A percentile compares a stretch with the other conserved stretches of the same genome.
phyloP scores from a whole-genome alignment of 2,888 invertebrate species.

The Macrosoma leucophasiata region DNA sequence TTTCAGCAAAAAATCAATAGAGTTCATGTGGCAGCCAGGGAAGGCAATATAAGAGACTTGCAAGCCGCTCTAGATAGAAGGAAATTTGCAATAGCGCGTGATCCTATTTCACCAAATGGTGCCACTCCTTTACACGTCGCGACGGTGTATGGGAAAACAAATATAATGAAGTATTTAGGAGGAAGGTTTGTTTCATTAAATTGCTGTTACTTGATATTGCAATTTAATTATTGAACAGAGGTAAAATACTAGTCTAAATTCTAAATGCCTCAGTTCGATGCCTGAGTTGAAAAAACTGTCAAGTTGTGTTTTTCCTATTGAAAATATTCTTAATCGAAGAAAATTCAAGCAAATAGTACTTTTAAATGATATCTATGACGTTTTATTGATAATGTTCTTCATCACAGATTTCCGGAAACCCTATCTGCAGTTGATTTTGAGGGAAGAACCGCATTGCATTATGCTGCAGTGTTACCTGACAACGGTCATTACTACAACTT shows the following conservation, averaged over 20 bases:
- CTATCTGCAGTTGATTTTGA: slow-evolving; percentile 85
- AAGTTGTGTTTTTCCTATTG: too few relatives aligned
- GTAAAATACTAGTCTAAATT: too few relatives aligned
- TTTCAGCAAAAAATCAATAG: slow-evolving; percentile 90
- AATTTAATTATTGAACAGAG: too few relatives aligned
- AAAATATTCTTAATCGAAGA: too few relatives aligned
- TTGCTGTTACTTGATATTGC: background rate
- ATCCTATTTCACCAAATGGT: slow-evolving; percentile 87
- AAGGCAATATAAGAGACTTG: slow-evolving; percentile 88
- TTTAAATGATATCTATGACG: too few relatives aligned
- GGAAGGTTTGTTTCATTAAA: too few relatives aligned
- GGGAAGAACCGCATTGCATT: slow-evolving; percentile 91
- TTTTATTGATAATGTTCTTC: slow-evolving; percentile 5
- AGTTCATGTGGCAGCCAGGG: slow-evolving; percentile 89
- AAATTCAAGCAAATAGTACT: too few relatives aligned
- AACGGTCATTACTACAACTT: slow-evolving; percentile 93
- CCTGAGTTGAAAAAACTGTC: too few relatives aligned
- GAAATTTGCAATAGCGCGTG: slow-evolving; percentile 92
- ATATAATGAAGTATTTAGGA: slow-evolving; percentile 80
- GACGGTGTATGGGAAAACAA: slow-evolving; percentile 88
- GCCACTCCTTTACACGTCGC: slow-evolving; percentile 92
- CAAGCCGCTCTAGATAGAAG: slow-evolving; percentile 91
- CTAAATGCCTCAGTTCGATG: too few relatives aligned
- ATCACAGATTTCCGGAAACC: slow-evolving; percentile 94
- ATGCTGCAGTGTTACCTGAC: slow-evolving; percentile 88